Evolutionary conservation across 2,888 invertebrate genomes (phyloP), one percentile per base, ranked within the genome.

Genomic region (Auanema freiburgensis): DNA sequence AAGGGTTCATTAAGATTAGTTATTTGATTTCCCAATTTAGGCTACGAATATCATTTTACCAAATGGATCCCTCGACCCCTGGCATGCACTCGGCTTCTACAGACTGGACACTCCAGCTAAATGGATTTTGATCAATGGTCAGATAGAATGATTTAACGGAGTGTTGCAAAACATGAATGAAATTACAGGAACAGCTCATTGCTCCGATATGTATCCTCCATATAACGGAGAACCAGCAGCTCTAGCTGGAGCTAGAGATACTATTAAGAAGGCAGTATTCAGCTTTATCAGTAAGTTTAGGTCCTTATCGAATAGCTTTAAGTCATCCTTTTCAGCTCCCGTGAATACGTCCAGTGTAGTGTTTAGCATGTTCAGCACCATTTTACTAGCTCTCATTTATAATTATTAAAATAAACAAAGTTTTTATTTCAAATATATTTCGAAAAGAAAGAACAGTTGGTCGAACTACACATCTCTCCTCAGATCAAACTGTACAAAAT

Each of bases 61-160:
- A 2, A 79, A 79, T 60, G 79, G 79, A 0, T 72, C 73, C 5
- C 58, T 76, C 12, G 79, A 79, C 52, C 79, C 79, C n/a, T 79
- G 79, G 78, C 79, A 78, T 50, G 71, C 74, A 11, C 60, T 79
- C 14, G 79, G 79, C 25, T 62, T 64, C 25, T 74, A 77, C 40
- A 55, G 51, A 8, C 49, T 23, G 2, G 43, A 63, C 11, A 51
- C 42, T 10, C 42, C 55, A 14, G 24, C 50, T 41, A 24, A 49
- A 10, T 61, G 71, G n/a, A 60, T 67, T 49, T 53, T 74, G 16
- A 74, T 74, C 53, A 71, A 74, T 46, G 71, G 61, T 61, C 14
- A 54, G 50, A 21, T 12, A 18, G 5, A 24, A n/a, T 23, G 12
- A 57, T 21, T 57, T 6, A 46, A 57, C 4, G 4, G 6, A 55